Conservation (phyloP, 2,113 vertebrate genomes). For the Ageneiosus marmoratus region DNA sequence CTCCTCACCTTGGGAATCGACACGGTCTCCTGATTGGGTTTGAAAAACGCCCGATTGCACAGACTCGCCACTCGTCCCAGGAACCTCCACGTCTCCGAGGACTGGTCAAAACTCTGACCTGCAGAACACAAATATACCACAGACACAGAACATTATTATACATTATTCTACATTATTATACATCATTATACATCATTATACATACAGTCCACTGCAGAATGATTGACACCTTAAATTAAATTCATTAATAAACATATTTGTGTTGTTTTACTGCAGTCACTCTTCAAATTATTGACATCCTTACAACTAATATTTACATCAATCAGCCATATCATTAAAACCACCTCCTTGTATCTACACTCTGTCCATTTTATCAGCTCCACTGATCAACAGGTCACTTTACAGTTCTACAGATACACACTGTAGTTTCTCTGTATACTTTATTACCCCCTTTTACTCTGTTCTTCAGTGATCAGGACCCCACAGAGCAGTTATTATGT, state of each 20-base stretch:
- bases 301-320: neutral
- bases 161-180: too few species aligned
- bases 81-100: conserved; percentile 82
- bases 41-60: conserved; percentile 89
- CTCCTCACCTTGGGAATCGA: conserved; percentile 77
- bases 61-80: conserved; percentile 81
- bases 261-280: neutral
- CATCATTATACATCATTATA: conserved; percentile 58
- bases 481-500: too few species aligned
- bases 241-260: neutral
- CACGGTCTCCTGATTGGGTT: conserved; percentile 82
- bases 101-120: conserved; percentile 91
- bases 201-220: neutral
- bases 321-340: too few species aligned
- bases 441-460: too few species aligned
- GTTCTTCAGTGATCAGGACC: too few species aligned
- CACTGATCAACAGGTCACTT: too few species aligned
- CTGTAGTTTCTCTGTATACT: too few species aligned
- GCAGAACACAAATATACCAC: neutral
- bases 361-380: too few species aligned
- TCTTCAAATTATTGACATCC: neutral
- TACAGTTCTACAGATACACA: too few species aligned
- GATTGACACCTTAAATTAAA: neutral
- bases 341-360: too few species aligned
- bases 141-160: too few species aligned